Evolutionary conservation across 1,140 invertebrate genomes (phyloP), one percentile per base, ranked within the genome.

Genomic region (Aphidius ervi): DNA sequence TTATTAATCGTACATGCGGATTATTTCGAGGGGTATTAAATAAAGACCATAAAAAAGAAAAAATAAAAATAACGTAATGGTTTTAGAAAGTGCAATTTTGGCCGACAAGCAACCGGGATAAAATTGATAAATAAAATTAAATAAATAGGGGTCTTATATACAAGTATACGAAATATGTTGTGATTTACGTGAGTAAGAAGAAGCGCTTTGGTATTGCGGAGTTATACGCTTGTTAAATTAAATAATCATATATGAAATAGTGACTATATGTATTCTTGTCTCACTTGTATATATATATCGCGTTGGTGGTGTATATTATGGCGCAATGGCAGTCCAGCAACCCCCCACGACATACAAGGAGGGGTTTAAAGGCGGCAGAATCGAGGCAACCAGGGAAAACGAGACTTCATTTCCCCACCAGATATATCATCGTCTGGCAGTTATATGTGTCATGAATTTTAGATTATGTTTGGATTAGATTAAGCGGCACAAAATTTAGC

Each of bases 371-470:
- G 39, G 40, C 37, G 47, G 50, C 23, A 40, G 9, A 60, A 63
- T 53, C 39, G 50, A 47, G 58, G 59, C 41, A 23, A 46, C 40
- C 47, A 46, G 43, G 45, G 48, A 61, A 55, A 54, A 62, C 48
- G 64, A 31, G 65, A 67, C 67, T 69, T 66, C 67, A 70, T 67
- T 69, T 54, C 67, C 70, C 72, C 63, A 62, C 69, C 70, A 75
- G 73, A 77, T 77, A 77, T 77, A 77, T 77, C 75, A 77, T 76
- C 74, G 75, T 72, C 73, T 77, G 75, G 75, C 75, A 77, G 73
- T 77, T 77, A 77, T 77, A 74, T 76, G 74, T 76, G 74, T 75
- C 75, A 77, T 77, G 75, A 77, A 77, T 77, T 77, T 77, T 77
- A 72, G 73, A 77, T 77, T 77, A 76, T 77, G 9, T 41, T 70